These are phyloP conservation scores for Danaus plexippus DNA, from an alignment of 1,140 invertebrate genomes.

Conservation along the genomic window DNA sequence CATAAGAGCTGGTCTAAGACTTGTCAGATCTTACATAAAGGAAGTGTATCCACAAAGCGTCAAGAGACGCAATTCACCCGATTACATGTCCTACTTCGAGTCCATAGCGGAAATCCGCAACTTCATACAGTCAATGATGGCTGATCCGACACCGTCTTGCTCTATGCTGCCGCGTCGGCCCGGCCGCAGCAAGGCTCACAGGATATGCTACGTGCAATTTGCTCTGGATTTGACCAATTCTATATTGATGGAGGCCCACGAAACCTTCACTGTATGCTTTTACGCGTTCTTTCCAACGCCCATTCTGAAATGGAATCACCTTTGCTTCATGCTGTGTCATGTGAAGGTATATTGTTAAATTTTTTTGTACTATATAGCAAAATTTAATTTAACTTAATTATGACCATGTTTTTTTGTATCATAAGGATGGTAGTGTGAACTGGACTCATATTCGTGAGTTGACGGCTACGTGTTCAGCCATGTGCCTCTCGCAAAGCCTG, in stretches of 20 bases:
- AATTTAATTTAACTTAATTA: constrained; percentile 2
- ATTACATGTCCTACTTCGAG: constrained; percentile 85
- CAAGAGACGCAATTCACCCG: constrained; percentile 75
- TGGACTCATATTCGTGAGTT: constrained; percentile 40
- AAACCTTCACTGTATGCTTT: constrained; percentile 92
- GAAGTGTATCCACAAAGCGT: constrained; percentile 87
- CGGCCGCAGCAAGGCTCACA: constrained; percentile 35
- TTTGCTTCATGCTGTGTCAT: constrained; percentile 88
- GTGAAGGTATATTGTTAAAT: constrained; percentile 76
- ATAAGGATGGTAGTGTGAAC: constrained; percentile 50
- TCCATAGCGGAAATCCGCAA: constrained; percentile 89
- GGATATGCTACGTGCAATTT: constrained; percentile 49
- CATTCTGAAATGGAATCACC: constrained; percentile 91
- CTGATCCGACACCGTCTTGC: constrained; percentile 77
- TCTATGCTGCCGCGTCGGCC: constrained; percentile 46
- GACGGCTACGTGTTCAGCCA: constrained; percentile 46
- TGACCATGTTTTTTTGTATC: background rate
- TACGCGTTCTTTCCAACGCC: constrained; percentile 97
- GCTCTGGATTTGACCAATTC: constrained; percentile 75
- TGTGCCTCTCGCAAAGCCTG: constrained; percentile 51
- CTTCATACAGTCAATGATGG: constrained; percentile 86
- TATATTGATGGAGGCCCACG: constrained; percentile 91
- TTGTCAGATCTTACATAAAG: constrained; percentile 88
- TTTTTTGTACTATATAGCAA: constrained; percentile 3
- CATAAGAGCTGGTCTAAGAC: constrained; percentile 83